These are phyloP conservation scores for Microplitis demolitor DNA, from an alignment of 1,140 invertebrate genomes.

Conservation along the genomic window DNA sequence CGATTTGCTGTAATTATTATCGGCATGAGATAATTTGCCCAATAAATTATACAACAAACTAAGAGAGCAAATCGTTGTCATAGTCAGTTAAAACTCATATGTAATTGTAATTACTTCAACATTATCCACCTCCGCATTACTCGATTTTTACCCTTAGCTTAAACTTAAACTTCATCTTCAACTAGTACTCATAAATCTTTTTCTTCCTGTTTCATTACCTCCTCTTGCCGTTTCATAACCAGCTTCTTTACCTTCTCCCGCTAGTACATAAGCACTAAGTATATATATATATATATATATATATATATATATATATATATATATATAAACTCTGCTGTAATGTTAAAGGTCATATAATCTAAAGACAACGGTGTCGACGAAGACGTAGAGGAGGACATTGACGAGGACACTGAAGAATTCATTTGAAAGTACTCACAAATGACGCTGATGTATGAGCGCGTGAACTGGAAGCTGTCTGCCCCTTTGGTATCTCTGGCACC, in stretches of 20 bases:
- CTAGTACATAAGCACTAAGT: too few species aligned
- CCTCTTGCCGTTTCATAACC: too few species aligned
- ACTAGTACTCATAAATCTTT: too few species aligned
- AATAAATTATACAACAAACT: not conserved
- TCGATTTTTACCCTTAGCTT: too few species aligned
- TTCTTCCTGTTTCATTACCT: too few species aligned
- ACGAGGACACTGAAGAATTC: not conserved
- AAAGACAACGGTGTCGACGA: not conserved
- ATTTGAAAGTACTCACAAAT: conserved; percentile 41
- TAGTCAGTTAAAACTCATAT: not conserved
- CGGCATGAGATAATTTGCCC: not conserved
- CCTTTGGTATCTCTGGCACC: conserved; percentile 60
- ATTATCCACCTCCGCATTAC: not conserved
- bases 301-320: too few species aligned
- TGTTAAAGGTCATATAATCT: not conserved
- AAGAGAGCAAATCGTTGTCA: not conserved
- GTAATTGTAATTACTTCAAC: not conserved
- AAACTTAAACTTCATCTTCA: too few species aligned
- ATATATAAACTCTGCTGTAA: too few species aligned
- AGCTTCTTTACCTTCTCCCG: too few species aligned
- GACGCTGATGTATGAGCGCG: conserved; percentile 56
- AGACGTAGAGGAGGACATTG: too few species aligned
- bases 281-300: too few species aligned
- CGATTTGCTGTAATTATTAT: not conserved
- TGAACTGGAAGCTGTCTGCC: conserved; percentile 57